Conservation (phyloP, 23 tunicate genomes). For the Botrylloides violaceus region DNA sequence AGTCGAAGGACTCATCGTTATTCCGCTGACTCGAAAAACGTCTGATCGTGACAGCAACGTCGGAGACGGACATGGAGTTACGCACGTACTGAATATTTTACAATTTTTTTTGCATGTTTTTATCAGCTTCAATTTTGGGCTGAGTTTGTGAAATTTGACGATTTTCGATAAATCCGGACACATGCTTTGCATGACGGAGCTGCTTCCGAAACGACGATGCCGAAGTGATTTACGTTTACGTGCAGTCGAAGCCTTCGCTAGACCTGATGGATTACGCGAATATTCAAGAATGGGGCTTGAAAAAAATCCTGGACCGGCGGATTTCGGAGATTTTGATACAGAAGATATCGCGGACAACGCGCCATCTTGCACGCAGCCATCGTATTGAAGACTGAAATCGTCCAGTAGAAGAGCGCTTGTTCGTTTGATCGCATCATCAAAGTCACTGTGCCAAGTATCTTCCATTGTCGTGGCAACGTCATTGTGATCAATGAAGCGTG, state of each 20-base stretch:
- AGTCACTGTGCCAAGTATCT: no score
- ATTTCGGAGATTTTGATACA: neutral
- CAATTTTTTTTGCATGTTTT: conserved; percentile 2
- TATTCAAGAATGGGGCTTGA: conserved; percentile 15
- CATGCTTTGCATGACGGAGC: neutral
- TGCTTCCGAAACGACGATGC: conserved; percentile 18
- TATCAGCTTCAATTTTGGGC: conserved; percentile 9
- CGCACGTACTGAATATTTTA: conserved; percentile 20
- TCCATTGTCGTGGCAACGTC: no score
- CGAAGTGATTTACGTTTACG: neutral
- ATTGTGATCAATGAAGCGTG: no score
- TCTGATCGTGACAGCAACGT: neutral
- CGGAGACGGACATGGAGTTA: conserved; percentile 14
- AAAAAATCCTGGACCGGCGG: conserved; percentile 4
- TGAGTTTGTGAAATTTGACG: neutral
- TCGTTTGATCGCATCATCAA: no score
- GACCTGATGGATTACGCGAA: neutral
- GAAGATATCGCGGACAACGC: conserved; percentile 1
- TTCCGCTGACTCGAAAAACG: conserved; percentile 49
- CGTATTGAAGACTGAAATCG: neutral
- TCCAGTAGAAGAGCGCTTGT: no score
- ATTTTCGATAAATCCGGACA: neutral
- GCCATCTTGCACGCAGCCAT: neutral
- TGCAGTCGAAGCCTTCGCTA: neutral
- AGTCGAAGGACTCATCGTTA: conserved; percentile 50